phyloP scores from a whole-genome alignment of 2,113 vertebrate genomes.

The Semicossyphus pulcher region DNA sequence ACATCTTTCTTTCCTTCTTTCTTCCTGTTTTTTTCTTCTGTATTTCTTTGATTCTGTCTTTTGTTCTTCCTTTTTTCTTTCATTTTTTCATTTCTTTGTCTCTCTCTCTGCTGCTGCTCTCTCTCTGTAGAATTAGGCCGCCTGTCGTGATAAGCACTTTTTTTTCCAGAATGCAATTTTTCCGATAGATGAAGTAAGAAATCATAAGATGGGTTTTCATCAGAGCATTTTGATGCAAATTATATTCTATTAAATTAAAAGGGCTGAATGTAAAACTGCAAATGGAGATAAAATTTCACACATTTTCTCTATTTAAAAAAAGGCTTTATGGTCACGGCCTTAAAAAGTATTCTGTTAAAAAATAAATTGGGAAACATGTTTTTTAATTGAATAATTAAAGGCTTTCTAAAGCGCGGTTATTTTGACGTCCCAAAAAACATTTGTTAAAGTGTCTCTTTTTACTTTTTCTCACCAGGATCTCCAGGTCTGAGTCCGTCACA shows the following conservation, averaged over 20 bases:
- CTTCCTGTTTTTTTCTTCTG: not conserved
- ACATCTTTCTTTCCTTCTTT: not conserved
- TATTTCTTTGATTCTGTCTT: too few relatives aligned
- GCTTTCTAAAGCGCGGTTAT: not conserved
- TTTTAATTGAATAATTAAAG: not conserved
- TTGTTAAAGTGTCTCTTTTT: too few relatives aligned
- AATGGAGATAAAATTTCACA: constrained; percentile 15
- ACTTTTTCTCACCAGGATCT: not conserved
- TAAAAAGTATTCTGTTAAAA: not conserved
- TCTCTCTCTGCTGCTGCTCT: constrained; percentile 8
- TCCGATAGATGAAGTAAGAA: constrained; percentile 18
- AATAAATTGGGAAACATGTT: not conserved
- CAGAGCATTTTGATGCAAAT: constrained; percentile 27
- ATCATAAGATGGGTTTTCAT: constrained; percentile 18
- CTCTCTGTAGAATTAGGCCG: not conserved
- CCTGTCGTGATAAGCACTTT: not conserved
- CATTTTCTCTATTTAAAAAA: not conserved
- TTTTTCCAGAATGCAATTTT: not conserved
- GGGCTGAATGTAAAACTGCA: constrained; percentile 15
- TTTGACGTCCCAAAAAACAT: not conserved
- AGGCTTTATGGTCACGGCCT: not conserved
- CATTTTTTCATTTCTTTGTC: constrained; percentile 1
- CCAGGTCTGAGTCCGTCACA: constrained; percentile 73
- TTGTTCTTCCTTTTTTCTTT: constrained; percentile 13
- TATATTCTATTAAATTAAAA: constrained; percentile 7